Conservation (phyloP, 1,140 invertebrate species). For the Saccostrea glomerata region DNA sequence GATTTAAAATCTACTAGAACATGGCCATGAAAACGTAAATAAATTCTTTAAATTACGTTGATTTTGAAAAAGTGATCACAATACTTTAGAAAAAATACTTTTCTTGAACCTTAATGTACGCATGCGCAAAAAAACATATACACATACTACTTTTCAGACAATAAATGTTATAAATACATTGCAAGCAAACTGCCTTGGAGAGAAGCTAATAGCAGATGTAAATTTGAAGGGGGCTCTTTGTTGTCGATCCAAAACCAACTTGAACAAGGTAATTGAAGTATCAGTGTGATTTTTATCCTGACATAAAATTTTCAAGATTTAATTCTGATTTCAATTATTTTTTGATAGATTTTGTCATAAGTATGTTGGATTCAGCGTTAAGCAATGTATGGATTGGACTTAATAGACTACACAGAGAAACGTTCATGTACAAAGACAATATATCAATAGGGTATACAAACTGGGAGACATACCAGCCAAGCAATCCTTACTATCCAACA, state of each 20-base stretch:
- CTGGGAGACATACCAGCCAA: neutral
- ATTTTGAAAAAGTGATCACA: too few relatives aligned
- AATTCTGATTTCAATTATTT: neutral
- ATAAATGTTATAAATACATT: neutral
- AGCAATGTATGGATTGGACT: neutral
- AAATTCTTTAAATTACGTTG: too few relatives aligned
- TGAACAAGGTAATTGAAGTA: slow-evolving; percentile 4
- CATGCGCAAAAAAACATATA: too few relatives aligned
- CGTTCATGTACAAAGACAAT: neutral
- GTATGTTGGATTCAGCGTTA: neutral
- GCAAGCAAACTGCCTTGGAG: neutral
- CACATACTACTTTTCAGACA: neutral
- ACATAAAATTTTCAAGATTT: neutral
- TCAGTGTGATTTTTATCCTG: neutral
- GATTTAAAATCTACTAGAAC: too few relatives aligned
- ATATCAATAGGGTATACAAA: neutral
- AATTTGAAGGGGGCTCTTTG: neutral
- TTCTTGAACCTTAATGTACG: too few relatives aligned
- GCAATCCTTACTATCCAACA: neutral
- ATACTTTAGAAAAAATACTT: too few relatives aligned
- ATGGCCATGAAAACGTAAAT: too few relatives aligned
- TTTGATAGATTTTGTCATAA: neutral
- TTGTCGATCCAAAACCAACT: neutral
- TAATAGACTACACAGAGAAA: neutral
- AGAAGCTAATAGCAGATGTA: neutral